Conservation (phyloP, 1,140 invertebrate species). For the Drosophila bocqueti region DNA sequence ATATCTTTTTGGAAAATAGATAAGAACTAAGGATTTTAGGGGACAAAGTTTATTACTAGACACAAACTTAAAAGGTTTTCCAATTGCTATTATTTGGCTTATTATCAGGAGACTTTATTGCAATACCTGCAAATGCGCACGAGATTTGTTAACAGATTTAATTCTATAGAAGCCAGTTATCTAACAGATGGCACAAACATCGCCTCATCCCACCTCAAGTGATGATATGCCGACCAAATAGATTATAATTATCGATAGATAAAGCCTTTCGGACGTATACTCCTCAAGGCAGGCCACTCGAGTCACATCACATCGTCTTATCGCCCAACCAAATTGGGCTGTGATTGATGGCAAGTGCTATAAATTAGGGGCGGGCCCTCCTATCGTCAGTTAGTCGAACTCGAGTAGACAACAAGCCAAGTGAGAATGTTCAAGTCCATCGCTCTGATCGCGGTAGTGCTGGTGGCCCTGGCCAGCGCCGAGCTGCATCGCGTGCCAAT, state of each 20-base stretch:
- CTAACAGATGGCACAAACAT: constrained; percentile 18
- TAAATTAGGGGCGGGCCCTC: constrained; percentile 50
- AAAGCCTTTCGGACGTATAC: neutral
- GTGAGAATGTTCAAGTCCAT: constrained; percentile 63
- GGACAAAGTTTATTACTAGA: neutral
- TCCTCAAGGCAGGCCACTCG: neutral
- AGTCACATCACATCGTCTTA: constrained; percentile 12
- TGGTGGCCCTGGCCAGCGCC: constrained; percentile 71
- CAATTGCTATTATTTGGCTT: neutral
- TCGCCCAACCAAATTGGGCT: constrained; percentile 24
- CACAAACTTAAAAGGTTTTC: neutral
- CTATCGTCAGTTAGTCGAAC: constrained; percentile 57
- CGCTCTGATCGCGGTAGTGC: constrained; percentile 43
- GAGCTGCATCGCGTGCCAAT: constrained; percentile 68
- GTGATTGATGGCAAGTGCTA: constrained; percentile 48
- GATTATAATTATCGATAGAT: constrained; percentile 42
- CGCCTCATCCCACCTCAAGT: constrained; percentile 14
- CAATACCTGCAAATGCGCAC: neutral
- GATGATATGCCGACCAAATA: constrained; percentile 14
- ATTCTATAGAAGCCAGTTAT: constrained; percentile 23
- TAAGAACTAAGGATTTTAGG: neutral
- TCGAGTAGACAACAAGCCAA: constrained; percentile 50
- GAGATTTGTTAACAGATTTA: constrained; percentile 4
- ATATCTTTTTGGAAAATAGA: neutral
- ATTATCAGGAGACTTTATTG: neutral